These are phyloP conservation scores for Rhodeus uyekii DNA, from an alignment of 2,797 vertebrate species.

Conservation along the genomic window DNA sequence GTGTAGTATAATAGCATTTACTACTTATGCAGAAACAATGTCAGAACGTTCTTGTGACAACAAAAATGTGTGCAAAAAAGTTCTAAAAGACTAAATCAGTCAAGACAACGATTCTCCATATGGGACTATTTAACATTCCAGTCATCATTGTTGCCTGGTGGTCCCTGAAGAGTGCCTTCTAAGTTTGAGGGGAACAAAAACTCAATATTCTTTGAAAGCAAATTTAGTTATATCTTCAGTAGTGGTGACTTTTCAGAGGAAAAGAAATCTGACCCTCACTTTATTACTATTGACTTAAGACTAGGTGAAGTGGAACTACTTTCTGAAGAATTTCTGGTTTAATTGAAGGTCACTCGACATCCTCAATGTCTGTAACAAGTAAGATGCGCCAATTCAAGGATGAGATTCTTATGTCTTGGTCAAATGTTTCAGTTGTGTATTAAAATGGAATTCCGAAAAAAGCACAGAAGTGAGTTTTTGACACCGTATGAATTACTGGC, in stretches of 20 bases:
- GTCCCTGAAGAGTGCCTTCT: background rate
- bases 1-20: too few relatives aligned
- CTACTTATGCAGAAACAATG: background rate
- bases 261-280: background rate
- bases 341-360: background rate
- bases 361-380: too few relatives aligned
- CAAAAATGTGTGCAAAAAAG: background rate
- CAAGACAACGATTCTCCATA: background rate
- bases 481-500: background rate
- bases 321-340: background rate
- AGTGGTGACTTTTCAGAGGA: background rate
- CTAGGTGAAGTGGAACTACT: background rate
- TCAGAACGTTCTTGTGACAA: background rate
- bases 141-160: background rate
- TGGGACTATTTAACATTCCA: constrained; percentile 20
- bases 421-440: background rate
- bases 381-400: background rate
- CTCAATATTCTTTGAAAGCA: background rate
- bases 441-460: background rate
- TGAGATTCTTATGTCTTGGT: background rate
- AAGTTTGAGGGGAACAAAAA: background rate
- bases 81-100: background rate
- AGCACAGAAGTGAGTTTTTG: background rate
- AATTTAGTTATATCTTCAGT: background rate
- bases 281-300: background rate